Percentiles rank a stretch among this genome's conserved stretches.
phyloP scores from a whole-genome alignment of 2,113 vertebrate genomes.

The mouse (Mus musculus) region DNA sequence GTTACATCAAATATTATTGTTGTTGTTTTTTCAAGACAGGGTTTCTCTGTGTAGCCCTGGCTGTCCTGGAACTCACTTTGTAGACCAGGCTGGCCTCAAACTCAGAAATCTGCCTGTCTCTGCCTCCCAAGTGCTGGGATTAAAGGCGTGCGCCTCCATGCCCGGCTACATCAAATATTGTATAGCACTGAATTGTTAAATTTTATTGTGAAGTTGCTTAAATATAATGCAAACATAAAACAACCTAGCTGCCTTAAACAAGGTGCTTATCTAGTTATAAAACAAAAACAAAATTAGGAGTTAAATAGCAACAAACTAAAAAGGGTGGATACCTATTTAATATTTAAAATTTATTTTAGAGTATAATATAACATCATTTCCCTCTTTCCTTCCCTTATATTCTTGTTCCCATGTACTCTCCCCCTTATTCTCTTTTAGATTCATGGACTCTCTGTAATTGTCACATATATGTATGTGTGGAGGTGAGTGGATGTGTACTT shows the following conservation, averaged over 20 bases:
- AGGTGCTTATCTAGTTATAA: background rate
- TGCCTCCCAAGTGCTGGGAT: too few species aligned
- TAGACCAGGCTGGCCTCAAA: too few species aligned
- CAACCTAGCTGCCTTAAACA: conserved; percentile 38
- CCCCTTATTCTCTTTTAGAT: background rate
- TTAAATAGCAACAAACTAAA: conserved; percentile 1
- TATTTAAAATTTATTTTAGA: background rate
- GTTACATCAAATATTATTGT: background rate
- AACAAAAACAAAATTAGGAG: conserved; percentile 18
- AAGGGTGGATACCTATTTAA: background rate
- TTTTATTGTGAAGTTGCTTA: conserved; percentile 43
- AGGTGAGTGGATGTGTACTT: too few species aligned
- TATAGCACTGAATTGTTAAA: conserved; percentile 36
- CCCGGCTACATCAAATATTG: background rate
- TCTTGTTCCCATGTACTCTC: background rate
- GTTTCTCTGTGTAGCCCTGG: too few species aligned
- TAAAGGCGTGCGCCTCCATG: too few species aligned
- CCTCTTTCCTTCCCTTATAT: background rate
- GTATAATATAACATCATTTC: background rate
- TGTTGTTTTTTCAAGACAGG: too few species aligned
- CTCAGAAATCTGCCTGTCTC: too few species aligned
- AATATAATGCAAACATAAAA: conserved; percentile 19
- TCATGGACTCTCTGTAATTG: background rate
- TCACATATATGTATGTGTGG: background rate
- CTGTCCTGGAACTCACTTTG: too few species aligned